Conservation (phyloP, 2,113 vertebrate species). For the Ophiodon elongatus region DNA sequence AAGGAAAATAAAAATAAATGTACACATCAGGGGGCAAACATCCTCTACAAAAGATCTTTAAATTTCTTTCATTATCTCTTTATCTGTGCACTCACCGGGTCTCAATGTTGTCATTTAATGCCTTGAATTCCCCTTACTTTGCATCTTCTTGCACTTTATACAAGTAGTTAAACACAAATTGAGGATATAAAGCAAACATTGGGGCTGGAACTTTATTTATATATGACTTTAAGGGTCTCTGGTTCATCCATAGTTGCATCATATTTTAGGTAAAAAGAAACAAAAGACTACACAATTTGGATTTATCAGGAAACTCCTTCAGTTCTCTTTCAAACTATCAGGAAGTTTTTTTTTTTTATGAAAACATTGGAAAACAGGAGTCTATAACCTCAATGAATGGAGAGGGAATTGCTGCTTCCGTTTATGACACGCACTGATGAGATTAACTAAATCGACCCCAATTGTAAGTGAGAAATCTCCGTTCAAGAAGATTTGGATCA, state of each 20-base stretch:
- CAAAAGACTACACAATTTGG: neutral
- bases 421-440: constrained; percentile 13
- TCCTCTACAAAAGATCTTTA: neutral
- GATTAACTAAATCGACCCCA: neutral
- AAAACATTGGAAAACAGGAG: neutral
- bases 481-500: constrained; percentile 28
- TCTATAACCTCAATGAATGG: neutral
- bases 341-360: neutral
- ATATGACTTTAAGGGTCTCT: neutral
- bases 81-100: neutral
- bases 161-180: constrained; percentile 4
- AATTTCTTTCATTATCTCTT: neutral
- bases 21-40: neutral
- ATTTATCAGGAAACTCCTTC: neutral
- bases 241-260: neutral
- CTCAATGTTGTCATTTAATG: neutral
- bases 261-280: neutral
- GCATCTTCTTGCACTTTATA: neutral
- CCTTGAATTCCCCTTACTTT: neutral
- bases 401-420: neutral
- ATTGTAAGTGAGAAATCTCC: constrained; percentile 17
- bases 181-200: neutral
- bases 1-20: neutral
- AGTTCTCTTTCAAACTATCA: neutral
- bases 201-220: neutral